Conservation (phyloP, 2,113 vertebrate genomes). For the Cochlearius cochlearius region DNA sequence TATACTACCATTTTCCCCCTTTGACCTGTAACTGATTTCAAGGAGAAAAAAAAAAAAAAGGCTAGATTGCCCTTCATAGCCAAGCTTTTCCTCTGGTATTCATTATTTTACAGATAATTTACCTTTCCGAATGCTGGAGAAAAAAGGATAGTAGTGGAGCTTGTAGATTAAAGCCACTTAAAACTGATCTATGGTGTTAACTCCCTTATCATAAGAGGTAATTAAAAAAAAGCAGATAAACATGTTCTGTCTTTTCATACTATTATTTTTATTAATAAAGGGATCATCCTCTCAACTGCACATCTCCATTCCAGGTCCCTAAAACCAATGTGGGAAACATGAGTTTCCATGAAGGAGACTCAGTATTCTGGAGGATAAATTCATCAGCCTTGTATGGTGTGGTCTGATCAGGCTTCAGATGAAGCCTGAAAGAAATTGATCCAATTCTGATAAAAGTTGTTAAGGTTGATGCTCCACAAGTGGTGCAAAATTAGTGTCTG, state of each 20-base stretch:
- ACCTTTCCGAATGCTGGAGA: neutral
- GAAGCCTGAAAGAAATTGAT: neutral
- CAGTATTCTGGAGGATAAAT: neutral
- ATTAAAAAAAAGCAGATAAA: neutral
- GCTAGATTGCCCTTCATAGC: neutral
- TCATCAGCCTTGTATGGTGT: neutral
- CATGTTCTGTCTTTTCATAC: accelerated
- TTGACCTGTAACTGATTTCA: neutral
- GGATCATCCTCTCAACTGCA: neutral
- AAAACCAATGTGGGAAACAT: neutral
- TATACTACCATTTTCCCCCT: neutral
- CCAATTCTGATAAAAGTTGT: neutral
- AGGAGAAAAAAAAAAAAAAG: neutral
- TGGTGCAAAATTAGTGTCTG: neutral
- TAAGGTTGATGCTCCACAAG: neutral
- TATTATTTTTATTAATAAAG: neutral
- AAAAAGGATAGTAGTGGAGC: neutral
- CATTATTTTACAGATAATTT: neutral
- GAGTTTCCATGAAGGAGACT: neutral
- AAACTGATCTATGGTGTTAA: neutral
- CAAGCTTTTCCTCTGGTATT: neutral
- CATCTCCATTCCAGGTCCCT: neutral
- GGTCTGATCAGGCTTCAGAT: neutral
- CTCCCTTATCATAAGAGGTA: neutral
- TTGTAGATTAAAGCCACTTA: neutral